A percentile compares a stretch with the other conserved stretches of the same genome.
phyloP scores from a whole-genome alignment of 2,888 invertebrate species.

The Drosophila incognita region DNA sequence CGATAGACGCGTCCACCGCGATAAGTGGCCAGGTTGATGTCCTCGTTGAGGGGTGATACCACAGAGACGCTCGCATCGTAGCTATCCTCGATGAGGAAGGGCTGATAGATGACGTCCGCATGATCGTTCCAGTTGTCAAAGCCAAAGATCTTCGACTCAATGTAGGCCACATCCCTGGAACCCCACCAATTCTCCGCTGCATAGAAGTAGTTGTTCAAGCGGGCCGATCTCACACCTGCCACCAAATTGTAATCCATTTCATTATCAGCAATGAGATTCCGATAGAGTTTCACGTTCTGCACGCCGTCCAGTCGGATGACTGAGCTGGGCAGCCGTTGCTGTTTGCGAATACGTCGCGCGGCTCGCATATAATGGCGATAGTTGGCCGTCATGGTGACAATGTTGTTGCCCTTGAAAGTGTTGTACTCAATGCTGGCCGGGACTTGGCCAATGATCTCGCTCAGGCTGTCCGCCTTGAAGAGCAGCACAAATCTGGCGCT shows the following conservation, averaged over 20 bases:
- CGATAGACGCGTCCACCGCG: constrained; percentile 90
- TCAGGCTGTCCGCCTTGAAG: constrained; percentile 95
- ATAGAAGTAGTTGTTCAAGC: constrained; percentile 93
- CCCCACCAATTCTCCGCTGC: constrained; percentile 99
- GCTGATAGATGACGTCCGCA: constrained; percentile 95
- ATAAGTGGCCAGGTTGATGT: constrained; percentile 88
- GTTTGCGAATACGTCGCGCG: constrained; percentile 61
- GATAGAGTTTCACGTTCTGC: constrained; percentile 95
- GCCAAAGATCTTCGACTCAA: constrained; percentile 95
- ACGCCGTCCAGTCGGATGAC: constrained; percentile 97
- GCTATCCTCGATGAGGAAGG: constrained; percentile 92
- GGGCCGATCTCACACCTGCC: constrained; percentile 95
- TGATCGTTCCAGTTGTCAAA: constrained; percentile 99
- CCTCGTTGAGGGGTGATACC: constrained; percentile 85
- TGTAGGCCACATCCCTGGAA: constrained; percentile 89
- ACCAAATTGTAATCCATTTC: constrained; percentile 94
- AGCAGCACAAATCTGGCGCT: constrained; percentile 93
- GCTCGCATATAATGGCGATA: constrained; percentile 61
- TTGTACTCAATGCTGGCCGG: constrained; percentile 92
- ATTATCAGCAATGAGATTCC: constrained; percentile 95
- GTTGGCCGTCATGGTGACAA: constrained; percentile 82
- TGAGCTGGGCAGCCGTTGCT: constrained; percentile 88
- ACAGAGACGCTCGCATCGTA: constrained; percentile 92
- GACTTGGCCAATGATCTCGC: constrained; percentile 95
- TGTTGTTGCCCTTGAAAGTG: constrained; percentile 90